phyloP scores from a whole-genome alignment of 2,888 invertebrate species.

The Lasioglossum marginatum region DNA sequence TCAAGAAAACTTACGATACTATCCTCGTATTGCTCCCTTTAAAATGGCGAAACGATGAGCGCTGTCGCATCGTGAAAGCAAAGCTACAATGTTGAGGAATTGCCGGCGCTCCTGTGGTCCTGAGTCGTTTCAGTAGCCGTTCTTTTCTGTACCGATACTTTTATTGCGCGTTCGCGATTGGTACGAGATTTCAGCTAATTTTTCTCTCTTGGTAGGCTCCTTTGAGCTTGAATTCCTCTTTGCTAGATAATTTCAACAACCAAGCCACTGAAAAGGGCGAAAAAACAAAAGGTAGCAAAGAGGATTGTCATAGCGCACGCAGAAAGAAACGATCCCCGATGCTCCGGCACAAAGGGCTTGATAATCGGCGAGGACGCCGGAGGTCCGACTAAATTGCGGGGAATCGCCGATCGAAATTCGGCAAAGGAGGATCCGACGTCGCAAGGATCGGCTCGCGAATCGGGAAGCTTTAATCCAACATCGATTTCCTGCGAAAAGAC shows the following conservation, averaged over 20 bases:
- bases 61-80: not conserved
- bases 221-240: not conserved
- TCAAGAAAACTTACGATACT: slow-evolving; percentile 26
- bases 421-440: slow-evolving; percentile 31
- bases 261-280: not conserved
- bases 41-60: slow-evolving; percentile 1
- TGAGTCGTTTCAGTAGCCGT: not conserved
- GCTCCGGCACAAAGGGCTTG: slow-evolving; percentile 29
- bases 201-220: not conserved
- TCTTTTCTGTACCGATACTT: not conserved
- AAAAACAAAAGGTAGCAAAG: not conserved
- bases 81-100: not conserved
- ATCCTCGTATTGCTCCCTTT: not conserved
- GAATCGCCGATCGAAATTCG: slow-evolving; percentile 59
- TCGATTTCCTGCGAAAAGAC: slow-evolving; percentile 76
- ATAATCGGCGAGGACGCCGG: slow-evolving; percentile 40
- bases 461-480: slow-evolving; percentile 73
- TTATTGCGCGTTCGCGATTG: not conserved
- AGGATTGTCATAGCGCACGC: not conserved
- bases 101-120: not conserved
- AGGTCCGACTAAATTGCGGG: slow-evolving; percentile 48
- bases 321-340: slow-evolving; percentile 29
- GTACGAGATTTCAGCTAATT: not conserved
- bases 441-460: slow-evolving; percentile 62
- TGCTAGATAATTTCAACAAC: not conserved